Evolutionary conservation across 1,140 invertebrate genomes (phyloP).

Genomic region (Chionoecetes opilio): DNA sequence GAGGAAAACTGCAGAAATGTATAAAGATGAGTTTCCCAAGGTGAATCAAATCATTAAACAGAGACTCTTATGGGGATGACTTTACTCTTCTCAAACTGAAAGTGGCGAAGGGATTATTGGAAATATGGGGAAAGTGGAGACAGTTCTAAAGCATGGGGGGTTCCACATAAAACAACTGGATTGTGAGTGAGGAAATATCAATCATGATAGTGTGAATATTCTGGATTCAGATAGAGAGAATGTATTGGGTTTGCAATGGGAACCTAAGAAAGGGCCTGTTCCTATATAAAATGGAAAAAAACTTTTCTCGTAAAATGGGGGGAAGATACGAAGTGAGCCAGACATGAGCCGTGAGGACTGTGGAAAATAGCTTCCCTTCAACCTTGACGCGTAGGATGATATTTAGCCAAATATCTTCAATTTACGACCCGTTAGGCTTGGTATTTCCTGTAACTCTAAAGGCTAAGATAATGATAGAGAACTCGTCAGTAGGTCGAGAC

Average conservation of each 20-base stretch:
- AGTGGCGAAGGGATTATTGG: background rate
- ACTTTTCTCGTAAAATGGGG: background rate
- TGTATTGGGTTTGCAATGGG: background rate
- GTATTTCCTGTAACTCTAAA: background rate
- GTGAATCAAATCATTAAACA: background rate
- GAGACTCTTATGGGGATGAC: background rate
- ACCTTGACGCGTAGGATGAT: background rate
- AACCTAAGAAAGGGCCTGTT: background rate
- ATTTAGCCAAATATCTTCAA: background rate
- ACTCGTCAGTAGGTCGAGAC: background rate
- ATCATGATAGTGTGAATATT: background rate
- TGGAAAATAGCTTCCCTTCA: background rate
- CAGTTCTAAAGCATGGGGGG: background rate
- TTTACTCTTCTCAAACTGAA: too few relatives aligned
- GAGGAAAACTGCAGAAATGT: background rate
- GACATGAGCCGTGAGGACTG: background rate
- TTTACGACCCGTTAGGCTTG: background rate
- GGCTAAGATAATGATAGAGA: slow-evolving; percentile 13
- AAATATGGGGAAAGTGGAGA: background rate
- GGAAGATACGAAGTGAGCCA: background rate
- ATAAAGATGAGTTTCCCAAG: background rate
- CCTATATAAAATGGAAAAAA: background rate
- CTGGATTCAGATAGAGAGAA: background rate
- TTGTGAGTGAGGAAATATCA: background rate
- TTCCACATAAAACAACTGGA: background rate